Evolutionary conservation across 2,797 vertebrate species (phyloP), one percentile per base, ranked within the genome.

Genomic region (Coregonus ussuriensis): DNA sequence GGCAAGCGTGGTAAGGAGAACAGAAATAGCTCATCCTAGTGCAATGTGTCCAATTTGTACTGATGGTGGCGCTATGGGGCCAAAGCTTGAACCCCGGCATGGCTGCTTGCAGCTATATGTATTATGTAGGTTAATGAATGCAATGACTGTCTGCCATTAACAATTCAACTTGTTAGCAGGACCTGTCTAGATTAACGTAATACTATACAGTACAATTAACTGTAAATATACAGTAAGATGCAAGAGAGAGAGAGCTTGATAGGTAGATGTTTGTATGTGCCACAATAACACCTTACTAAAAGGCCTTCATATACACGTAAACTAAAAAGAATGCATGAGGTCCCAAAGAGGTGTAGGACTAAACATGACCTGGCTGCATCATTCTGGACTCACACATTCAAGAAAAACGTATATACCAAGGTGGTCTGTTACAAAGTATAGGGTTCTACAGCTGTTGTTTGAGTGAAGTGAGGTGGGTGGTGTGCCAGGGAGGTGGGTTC

Each of bases 401-500:
- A 9, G 3, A 63, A 25, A 25, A 21, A 63, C 3, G 6, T 62
- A 62, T 25, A 62, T 25, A 9, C 59, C 15, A 62, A 62, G n/a
- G 59, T 2, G 59, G 59, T 13, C 59, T 7, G 59, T 25, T 62
- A 25, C 59, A 25, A 25, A 62, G 59, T 21, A 9, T 21, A n/a
- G 3, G 6, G 7, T 25, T 63, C 21, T 25, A 63, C 59, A 25
- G 59, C n/a, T 63, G 54, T 56, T 56, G 59, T 63, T 63, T 63
- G n/a, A 63, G n/a, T n/a, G 18, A n/a, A 59, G 18, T 59, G 4
- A 9, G 21, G 21, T 25, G n/a, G 63, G 76, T 74, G 77, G 70
- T 70, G 69, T 37, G 25, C 35, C 71, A 69, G 72, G 9, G 74
- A 56, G 63, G 62, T 56, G 74, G 51, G 56, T 65, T 37, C 3